Percentiles rank a stretch among this genome's conserved stretches.
Conservation (phyloP, 2,113 vertebrate genomes). For the Phasianus colchicus region DNA sequence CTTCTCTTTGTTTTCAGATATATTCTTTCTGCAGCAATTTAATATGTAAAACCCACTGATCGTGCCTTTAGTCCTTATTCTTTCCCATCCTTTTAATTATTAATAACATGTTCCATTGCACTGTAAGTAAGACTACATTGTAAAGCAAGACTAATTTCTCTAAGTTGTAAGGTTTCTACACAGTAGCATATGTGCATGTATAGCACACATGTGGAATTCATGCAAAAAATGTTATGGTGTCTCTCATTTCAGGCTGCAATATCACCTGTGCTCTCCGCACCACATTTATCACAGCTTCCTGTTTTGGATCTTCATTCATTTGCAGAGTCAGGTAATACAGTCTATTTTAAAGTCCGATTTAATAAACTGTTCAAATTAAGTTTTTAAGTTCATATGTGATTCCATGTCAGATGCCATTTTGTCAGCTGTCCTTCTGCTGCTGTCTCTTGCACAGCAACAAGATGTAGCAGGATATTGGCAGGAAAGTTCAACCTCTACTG, state of each 20-base stretch:
- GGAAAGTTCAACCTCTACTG: too few relatives aligned
- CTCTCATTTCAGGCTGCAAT: constrained; percentile 75
- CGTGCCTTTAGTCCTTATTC: not conserved
- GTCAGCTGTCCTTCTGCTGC: too few relatives aligned
- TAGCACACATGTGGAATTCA: not conserved
- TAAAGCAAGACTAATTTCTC: not conserved
- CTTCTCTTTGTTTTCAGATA: not conserved
- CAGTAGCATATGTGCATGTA: not conserved
- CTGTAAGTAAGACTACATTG: not conserved
- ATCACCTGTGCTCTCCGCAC: constrained; percentile 75
- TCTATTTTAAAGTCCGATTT: not conserved
- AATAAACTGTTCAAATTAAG: constrained; percentile 41
- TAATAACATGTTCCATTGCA: not conserved
- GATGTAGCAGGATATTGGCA: not conserved
- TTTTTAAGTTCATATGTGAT: not conserved
- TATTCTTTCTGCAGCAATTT: not conserved
- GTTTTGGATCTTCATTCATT: constrained; percentile 83
- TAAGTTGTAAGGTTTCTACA: not conserved
- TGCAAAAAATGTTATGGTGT: not conserved
- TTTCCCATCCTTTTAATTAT: not conserved
- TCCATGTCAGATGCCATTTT: too few relatives aligned
- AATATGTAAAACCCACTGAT: not conserved
- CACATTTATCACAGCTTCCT: constrained; percentile 82
- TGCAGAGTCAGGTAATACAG: constrained; percentile 84
- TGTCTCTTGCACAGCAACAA: too few relatives aligned